These are phyloP conservation scores for Procambarus virginalis DNA, from an alignment of 1,140 invertebrate genomes.

Conservation along the genomic window DNA sequence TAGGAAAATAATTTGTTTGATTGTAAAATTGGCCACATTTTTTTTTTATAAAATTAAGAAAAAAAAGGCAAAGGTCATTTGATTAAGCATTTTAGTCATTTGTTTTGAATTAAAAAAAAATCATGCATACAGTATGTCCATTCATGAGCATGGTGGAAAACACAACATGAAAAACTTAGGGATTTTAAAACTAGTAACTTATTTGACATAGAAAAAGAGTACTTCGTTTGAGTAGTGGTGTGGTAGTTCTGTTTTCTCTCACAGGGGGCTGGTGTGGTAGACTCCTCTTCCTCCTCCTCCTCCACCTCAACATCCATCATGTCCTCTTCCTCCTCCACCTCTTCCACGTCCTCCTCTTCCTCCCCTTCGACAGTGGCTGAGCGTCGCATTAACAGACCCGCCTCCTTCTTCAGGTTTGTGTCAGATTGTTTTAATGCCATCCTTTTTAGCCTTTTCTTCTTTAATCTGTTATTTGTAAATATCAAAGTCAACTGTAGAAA, in stretches of 20 bases:
- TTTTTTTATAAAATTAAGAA: not conserved
- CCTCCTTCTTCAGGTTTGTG: constrained; percentile 57
- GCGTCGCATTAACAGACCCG: constrained; percentile 45
- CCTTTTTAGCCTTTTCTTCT: not conserved
- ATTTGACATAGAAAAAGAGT: not conserved
- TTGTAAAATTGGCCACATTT: no score
- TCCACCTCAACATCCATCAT: constrained; percentile 29
- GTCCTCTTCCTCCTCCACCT: constrained; percentile 40
- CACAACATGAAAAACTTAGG: not conserved
- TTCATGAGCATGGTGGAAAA: not conserved
- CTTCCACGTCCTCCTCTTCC: constrained; percentile 50
- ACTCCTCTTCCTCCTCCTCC: constrained; percentile 47
- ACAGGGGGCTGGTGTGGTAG: constrained; percentile 50
- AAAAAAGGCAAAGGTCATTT: constrained; percentile 2
- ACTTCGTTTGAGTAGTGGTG: constrained; percentile 17
- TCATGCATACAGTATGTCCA: not conserved
- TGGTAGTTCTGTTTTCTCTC: constrained; percentile 43
- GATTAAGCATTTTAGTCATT: not conserved
- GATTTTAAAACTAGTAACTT: not conserved
- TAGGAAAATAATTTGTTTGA: no score
- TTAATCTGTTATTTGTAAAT: not conserved
- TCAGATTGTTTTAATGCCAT: not conserved
- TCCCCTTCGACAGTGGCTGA: constrained; percentile 53
- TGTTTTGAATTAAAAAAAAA: not conserved
- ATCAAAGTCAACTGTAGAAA: not conserved